Evolutionary conservation across 2,888 invertebrate species (phyloP).

Genomic region (Strigamia crassipes): DNA sequence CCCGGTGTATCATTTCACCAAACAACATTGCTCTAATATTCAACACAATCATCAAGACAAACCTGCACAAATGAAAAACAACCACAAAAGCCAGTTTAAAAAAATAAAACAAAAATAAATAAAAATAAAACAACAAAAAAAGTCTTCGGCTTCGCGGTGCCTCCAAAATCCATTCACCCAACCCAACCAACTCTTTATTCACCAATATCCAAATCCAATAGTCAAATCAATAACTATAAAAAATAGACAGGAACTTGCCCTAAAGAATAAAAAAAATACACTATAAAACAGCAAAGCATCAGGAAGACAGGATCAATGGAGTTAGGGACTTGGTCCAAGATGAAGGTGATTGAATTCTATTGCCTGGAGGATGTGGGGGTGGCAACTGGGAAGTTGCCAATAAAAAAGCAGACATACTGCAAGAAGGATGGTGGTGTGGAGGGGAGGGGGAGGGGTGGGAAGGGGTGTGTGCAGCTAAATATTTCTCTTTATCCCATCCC

Average conservation of each 20-base stretch:
- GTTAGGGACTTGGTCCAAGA: constrained; percentile 30
- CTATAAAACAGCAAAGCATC: constrained; percentile 30
- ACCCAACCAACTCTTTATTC: not conserved
- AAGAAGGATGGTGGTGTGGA: not conserved
- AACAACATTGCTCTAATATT: not conserved
- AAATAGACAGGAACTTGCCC: not conserved
- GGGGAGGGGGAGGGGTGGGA: not conserved
- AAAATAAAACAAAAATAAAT: too few species aligned
- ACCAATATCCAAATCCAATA: not conserved
- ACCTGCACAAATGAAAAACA: too few species aligned
- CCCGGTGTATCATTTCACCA: not conserved
- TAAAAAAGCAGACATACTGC: constrained; percentile 12
- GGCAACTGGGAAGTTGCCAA: constrained; percentile 19
- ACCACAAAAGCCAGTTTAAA: too few species aligned
- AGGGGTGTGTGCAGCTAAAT: not conserved
- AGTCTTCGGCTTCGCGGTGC: not conserved
- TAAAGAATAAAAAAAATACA: not conserved
- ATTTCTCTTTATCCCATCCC: constrained; percentile 10
- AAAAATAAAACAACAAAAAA: not conserved
- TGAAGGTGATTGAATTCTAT: constrained; percentile 30
- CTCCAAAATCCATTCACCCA: not conserved
- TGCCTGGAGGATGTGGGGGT: constrained; percentile 23
- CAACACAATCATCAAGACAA: too few species aligned
- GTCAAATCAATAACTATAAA: not conserved
- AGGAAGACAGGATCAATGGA: constrained; percentile 30